Conservation (phyloP, 37 sponge, comb jelly and placozoan species). For the Chondrosia reniformis region DNA sequence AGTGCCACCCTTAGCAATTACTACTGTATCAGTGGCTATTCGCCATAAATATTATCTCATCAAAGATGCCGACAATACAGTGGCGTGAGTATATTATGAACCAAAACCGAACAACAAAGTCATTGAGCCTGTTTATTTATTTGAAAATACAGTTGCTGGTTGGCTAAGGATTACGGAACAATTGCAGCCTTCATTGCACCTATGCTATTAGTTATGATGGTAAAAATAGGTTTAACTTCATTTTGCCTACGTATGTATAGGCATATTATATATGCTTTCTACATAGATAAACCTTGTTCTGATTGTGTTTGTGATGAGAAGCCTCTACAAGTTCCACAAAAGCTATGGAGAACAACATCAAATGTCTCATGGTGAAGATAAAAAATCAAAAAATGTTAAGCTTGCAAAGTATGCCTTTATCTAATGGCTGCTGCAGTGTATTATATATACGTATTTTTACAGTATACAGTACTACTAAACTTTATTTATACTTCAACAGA, state of each 20-base stretch:
- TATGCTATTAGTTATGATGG: neutral
- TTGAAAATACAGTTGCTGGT: slow-evolving; percentile 8
- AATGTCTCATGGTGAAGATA: neutral
- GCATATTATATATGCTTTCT: neutral
- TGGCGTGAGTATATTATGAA: slow-evolving; percentile 11
- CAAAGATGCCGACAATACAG: neutral
- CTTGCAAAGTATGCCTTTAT: neutral
- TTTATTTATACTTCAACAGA: neutral
- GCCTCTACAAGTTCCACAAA: neutral
- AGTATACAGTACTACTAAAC: neutral
- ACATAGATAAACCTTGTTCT: slow-evolving; percentile 2
- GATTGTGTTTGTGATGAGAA: slow-evolving; percentile 6
- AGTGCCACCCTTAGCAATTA: slow-evolving; percentile 3
- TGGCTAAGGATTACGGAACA: slow-evolving; percentile 5
- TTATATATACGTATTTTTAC: neutral
- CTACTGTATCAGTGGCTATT: slow-evolving; percentile 5
- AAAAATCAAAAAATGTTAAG: neutral
- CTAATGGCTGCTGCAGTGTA: neutral
- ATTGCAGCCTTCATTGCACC: slow-evolving; percentile 14
- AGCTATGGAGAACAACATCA: neutral
- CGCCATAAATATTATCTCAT: slow-evolving; percentile 9
- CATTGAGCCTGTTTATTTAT: neutral
- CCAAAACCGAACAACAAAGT: neutral
- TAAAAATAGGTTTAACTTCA: neutral
- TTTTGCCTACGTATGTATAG: neutral